These are phyloP conservation scores for Montipora cactus DNA, from an alignment of 64 coral and sea anemone genomes.

Conservation along the genomic window DNA sequence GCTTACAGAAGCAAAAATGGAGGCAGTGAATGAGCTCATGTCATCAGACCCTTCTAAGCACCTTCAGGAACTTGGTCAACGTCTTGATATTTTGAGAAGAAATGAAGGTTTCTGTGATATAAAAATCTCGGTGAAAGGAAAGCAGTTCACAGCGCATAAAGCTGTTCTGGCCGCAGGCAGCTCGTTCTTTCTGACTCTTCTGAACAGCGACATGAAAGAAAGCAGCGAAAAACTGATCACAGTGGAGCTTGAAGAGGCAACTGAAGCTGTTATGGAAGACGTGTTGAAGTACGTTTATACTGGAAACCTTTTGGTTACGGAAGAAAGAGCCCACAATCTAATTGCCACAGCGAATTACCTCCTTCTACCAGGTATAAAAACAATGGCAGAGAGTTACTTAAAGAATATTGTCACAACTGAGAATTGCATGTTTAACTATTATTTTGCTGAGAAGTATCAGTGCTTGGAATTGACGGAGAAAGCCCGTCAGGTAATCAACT, in stretches of 20 bases:
- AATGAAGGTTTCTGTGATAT: constrained; percentile 61
- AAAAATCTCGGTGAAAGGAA: constrained; percentile 48
- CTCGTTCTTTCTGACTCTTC: constrained; percentile 58
- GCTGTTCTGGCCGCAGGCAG: constrained; percentile 62
- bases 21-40: background rate
- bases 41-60: background rate
- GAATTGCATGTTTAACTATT: constrained; percentile 55
- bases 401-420: constrained; percentile 14
- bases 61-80: background rate
- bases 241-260: constrained; percentile 46
- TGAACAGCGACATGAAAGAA: constrained; percentile 75
- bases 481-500: constrained; percentile 32
- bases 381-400: constrained; percentile 43
- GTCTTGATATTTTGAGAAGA: background rate
- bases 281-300: constrained; percentile 69
- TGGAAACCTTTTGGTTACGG: constrained; percentile 30
- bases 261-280: constrained; percentile 6
- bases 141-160: constrained; percentile 56
- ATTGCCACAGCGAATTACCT: constrained; percentile 63
- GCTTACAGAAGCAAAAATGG: no score
- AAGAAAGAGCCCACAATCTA: constrained; percentile 58
- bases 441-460: constrained; percentile 59
- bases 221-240: constrained; percentile 13
- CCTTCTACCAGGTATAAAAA: constrained; percentile 60
- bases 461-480: constrained; percentile 40